Percentiles rank a stretch among this genome's conserved stretches.
Evolutionary conservation across 2,797 vertebrate genomes (phyloP).

Genomic region (Notoglanidium macrostoma): DNA sequence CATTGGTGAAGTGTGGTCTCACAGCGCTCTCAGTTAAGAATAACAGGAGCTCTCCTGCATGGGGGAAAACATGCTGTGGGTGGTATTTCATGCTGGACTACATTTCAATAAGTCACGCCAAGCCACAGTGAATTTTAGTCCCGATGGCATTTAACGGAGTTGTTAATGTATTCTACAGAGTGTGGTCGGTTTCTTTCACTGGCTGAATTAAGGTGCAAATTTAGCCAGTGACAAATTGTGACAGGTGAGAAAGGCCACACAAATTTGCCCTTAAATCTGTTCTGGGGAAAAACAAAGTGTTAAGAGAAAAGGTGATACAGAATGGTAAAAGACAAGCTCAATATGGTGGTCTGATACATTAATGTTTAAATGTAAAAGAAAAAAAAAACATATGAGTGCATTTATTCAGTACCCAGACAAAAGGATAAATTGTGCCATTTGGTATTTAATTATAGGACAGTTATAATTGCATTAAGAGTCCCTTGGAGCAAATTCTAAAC

Average conservation of each 20-base stretch:
- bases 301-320: constrained; percentile 1
- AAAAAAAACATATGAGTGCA: background rate
- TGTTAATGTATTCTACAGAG: constrained; percentile 49
- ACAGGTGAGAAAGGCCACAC: constrained; percentile 48
- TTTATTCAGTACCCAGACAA: constrained; percentile 16
- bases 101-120: constrained; percentile 57
- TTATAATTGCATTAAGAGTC: constrained; percentile 32
- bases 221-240: constrained; percentile 45
- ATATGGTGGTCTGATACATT: background rate
- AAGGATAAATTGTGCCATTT: constrained; percentile 43
- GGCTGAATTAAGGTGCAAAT: constrained; percentile 42
- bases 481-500: constrained; percentile 27
- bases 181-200: constrained; percentile 33
- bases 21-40: constrained; percentile 20
- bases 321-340: constrained; percentile 6
- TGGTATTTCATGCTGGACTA: constrained; percentile 61
- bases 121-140: constrained; percentile 45
- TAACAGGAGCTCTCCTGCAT: constrained; percentile 31
- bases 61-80: constrained; percentile 45
- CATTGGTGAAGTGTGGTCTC: constrained; percentile 34
- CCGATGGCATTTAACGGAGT: constrained; percentile 50
- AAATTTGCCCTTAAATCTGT: constrained; percentile 35
- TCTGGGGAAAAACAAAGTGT: constrained; percentile 15
- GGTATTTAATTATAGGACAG: constrained; percentile 50
- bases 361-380: background rate